These are phyloP conservation scores for Rhinolophus ferrumequinum DNA, from an alignment of 2,113 vertebrate species.

Conservation along the genomic window DNA sequence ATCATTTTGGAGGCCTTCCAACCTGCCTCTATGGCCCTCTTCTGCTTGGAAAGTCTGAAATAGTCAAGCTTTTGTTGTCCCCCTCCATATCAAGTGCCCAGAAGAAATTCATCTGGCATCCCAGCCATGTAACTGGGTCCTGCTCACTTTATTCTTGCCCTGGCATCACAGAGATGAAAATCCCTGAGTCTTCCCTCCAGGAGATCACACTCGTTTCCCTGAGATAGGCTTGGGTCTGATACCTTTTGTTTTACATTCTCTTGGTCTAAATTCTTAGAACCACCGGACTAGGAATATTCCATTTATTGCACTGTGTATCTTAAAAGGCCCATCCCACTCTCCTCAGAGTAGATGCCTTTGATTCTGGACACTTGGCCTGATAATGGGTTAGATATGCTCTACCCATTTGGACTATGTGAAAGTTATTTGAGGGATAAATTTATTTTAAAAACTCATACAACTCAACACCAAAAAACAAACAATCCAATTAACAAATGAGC, in stretches of 20 bases:
- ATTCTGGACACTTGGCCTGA: neutral
- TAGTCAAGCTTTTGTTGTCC: neutral
- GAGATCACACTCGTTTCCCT: neutral
- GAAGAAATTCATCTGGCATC: constrained; percentile 9
- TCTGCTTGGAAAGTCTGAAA: constrained; percentile 25
- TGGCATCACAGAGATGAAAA: neutral
- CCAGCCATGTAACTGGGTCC: neutral
- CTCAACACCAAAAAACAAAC: too few species aligned
- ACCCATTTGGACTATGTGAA: neutral
- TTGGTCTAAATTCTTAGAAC: neutral
- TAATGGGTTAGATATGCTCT: neutral
- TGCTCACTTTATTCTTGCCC: neutral
- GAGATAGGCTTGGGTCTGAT: neutral
- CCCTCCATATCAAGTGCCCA: neutral
- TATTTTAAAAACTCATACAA: too few species aligned
- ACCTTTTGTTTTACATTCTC: neutral
- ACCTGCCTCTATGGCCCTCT: neutral
- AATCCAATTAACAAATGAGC: too few species aligned
- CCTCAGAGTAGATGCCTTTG: neutral
- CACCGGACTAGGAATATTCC: neutral
- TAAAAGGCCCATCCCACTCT: neutral
- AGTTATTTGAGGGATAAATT: neutral
- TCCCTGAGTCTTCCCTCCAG: neutral
- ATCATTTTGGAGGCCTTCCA: neutral
- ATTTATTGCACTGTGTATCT: neutral